Evolutionary conservation across 2,113 vertebrate species (phyloP).

Genomic region (Tupaia tana): DNA sequence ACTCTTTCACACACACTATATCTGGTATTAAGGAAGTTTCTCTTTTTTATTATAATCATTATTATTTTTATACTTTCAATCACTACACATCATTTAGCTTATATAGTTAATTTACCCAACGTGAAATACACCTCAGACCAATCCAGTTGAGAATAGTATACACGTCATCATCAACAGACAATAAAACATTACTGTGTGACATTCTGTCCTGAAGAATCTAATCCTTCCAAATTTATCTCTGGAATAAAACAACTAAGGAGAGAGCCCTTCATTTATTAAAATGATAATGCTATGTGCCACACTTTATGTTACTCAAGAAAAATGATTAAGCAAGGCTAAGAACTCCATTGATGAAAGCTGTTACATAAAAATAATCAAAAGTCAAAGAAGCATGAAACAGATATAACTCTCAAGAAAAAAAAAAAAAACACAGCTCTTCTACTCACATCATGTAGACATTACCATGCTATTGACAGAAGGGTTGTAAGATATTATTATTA

Average conservation of each 20-base stretch:
- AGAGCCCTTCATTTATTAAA: constrained; percentile 4
- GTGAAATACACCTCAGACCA: no score
- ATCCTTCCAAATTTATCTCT: constrained; percentile 19
- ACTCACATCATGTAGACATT: not conserved
- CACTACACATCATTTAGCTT: no score
- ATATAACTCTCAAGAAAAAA: not conserved
- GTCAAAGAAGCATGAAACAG: not conserved
- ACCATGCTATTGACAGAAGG: not conserved
- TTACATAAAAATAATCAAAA: not conserved
- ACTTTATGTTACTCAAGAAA: not conserved
- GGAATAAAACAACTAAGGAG: not conserved
- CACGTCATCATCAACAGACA: no score
- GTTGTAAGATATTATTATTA: not conserved
- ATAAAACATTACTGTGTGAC: not conserved
- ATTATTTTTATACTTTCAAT: no score
- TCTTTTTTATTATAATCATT: no score
- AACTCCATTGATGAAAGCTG: not conserved
- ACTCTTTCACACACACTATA: no score
- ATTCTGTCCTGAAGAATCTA: constrained; percentile 4
- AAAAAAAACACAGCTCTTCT: not conserved
- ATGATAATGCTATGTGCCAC: not conserved
- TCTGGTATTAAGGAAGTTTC: no score
- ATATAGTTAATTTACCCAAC: no score
- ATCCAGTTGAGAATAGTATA: no score
- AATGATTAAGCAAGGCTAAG: not conserved